Evolutionary conservation across 1,140 invertebrate species (phyloP), one percentile per base, ranked within the genome.

Genomic region (Camponotus floridanus): DNA sequence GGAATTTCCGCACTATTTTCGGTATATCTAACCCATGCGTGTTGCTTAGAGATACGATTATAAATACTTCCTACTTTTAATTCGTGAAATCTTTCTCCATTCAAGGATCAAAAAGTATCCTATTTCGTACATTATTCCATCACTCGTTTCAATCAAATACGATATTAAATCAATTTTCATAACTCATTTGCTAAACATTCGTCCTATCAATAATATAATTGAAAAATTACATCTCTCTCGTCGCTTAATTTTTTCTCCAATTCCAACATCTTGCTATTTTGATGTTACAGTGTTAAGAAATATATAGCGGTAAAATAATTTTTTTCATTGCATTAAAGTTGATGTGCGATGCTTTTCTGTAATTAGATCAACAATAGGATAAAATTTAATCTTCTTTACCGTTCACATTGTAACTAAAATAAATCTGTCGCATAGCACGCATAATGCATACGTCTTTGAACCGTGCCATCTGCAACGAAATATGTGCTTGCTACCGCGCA

Each of bases 401-500:
- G 55, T 74, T n/a, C 18, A 13, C 31, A 48, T 61, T 73, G 67
- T 61, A 83, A 57, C 48, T 71, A 70, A 83, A 83, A 83, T 83
- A 83, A 83, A 83, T 83, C 31, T 31, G 68, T 64, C 45, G 57
- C 11, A 48, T 45, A 61, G 26, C 31, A 73, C 79, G 67, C 79
- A 81, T 55, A 73, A 73, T 71, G 39, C 55, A 59, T 59, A n/a
- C 11, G 36, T 39, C 79, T 81, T 73, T 81, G 79, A 39, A 73
- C 39, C 55, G 79, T 83, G 68, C 68, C 79, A 73, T 83, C 68
- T 83, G 79, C 55, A 74, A 55, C 79, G 42, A 74, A 83, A 83
- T 83, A 83, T 73, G 79, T 55, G 79, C 68, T 26, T 57, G 76
- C 64, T 39, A 26, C 76, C 76, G 76, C 76, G 65, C 67, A 80